Conservation (phyloP, 2,797 vertebrate genomes). For the Poeciliopsis turneri region DNA sequence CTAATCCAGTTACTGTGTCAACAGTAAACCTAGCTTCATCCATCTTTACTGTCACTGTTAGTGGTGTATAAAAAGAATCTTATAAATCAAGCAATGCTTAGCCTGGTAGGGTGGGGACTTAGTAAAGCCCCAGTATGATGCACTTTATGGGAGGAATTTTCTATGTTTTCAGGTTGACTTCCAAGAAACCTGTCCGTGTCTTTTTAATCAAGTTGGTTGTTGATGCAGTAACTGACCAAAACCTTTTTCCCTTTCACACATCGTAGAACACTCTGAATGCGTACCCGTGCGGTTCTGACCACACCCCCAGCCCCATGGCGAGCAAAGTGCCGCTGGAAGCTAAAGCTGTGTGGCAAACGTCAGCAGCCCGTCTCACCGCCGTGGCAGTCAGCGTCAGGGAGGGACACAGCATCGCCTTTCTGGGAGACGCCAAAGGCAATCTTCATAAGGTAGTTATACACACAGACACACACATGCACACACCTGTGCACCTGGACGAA, state of each 20-base stretch:
- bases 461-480: not conserved
- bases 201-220: not conserved
- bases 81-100: too few relatives aligned
- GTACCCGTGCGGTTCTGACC: conserved; percentile 96
- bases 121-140: too few relatives aligned
- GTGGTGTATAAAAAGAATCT: not conserved
- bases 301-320: conserved; percentile 97
- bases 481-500: conserved; percentile 11
- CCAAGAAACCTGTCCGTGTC: not conserved
- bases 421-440: conserved; percentile 92
- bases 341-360: conserved; percentile 81
- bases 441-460: conserved; percentile 87
- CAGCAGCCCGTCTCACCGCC: conserved; percentile 85
- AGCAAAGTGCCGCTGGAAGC: conserved; percentile 85
- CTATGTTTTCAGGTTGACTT: not conserved
- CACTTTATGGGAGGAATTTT: not conserved
- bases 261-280: conserved; percentile 91
- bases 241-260: conserved; percentile 8
- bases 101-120: too few relatives aligned
- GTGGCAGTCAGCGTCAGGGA: conserved; percentile 89
- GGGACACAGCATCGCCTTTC: conserved; percentile 89
- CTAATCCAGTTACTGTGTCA: too few relatives aligned
- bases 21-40: too few relatives aligned
- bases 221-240: conserved; percentile 4
- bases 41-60: too few relatives aligned